These are phyloP conservation scores for Anguilla obscura DNA, from an alignment of 2,797 vertebrate genomes.

Conservation along the genomic window DNA sequence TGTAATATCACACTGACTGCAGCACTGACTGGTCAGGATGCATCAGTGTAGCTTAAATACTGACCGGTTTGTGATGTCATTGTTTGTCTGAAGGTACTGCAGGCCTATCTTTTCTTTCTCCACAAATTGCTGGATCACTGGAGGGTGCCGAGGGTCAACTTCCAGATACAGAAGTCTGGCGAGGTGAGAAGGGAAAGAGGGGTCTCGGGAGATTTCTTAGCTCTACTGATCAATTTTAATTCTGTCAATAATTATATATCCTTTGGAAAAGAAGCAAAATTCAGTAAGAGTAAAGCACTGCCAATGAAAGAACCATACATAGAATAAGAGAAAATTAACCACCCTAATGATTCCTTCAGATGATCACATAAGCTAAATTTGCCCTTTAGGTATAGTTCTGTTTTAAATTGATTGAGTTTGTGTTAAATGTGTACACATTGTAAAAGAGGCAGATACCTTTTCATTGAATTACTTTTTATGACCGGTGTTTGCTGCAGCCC, in stretches of 20 bases:
- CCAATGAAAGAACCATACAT: background rate
- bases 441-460: background rate
- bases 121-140: conserved; percentile 76
- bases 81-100: conserved; percentile 65
- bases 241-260: background rate
- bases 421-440: background rate
- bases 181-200: conserved; percentile 26
- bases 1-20: background rate
- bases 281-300: background rate
- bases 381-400: background rate
- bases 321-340: background rate
- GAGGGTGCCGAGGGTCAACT: conserved; percentile 87
- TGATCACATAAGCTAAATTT: background rate
- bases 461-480: no score
- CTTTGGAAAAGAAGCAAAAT: background rate
- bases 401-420: background rate
- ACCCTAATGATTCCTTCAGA: background rate
- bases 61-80: conserved; percentile 85
- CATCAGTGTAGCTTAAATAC: conserved; percentile 69
- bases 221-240: conserved; percentile 42
- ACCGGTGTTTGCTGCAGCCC: no score
- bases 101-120: conserved; percentile 64
- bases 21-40: conserved; percentile 77
- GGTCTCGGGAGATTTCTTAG: conserved; percentile 43
- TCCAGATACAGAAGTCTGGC: conserved; percentile 88